Conservation (phyloP, 2,888 invertebrate genomes). For the Lycaena phlaeas region DNA sequence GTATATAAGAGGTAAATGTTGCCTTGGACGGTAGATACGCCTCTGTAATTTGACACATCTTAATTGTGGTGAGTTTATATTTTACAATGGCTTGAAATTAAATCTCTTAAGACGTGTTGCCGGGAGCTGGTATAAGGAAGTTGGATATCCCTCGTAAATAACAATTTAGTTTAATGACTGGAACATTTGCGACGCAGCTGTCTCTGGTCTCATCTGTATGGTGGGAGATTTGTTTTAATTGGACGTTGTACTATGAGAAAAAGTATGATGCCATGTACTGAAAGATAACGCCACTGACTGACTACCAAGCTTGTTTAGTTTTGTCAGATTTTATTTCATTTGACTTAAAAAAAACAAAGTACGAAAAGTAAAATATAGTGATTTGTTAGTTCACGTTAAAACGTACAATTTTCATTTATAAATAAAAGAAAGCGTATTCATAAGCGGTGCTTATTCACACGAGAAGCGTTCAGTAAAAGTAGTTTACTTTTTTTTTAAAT, state of each 20-base stretch:
- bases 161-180: slow-evolving; percentile 7
- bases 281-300: too few species aligned
- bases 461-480: background rate
- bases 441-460: background rate
- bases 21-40: background rate
- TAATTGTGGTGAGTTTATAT: background rate
- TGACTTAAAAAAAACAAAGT: too few species aligned
- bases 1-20: background rate
- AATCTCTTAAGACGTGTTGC: background rate
- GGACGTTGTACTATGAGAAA: too few species aligned
- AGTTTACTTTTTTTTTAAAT: background rate
- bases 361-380: too few species aligned
- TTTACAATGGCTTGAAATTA: background rate
- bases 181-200: slow-evolving; percentile 10
- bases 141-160: slow-evolving; percentile 1
- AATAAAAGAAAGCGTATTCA: background rate
- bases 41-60: background rate
- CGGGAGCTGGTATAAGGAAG: background rate
- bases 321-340: too few species aligned
- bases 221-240: too few species aligned
- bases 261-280: too few species aligned
- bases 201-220: too few species aligned
- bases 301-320: too few species aligned
- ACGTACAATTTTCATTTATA: background rate
- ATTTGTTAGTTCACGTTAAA: too few species aligned